These are phyloP conservation scores for Drosophila tripunctata DNA, from an alignment of 2,888 invertebrate genomes.

Conservation along the genomic window DNA sequence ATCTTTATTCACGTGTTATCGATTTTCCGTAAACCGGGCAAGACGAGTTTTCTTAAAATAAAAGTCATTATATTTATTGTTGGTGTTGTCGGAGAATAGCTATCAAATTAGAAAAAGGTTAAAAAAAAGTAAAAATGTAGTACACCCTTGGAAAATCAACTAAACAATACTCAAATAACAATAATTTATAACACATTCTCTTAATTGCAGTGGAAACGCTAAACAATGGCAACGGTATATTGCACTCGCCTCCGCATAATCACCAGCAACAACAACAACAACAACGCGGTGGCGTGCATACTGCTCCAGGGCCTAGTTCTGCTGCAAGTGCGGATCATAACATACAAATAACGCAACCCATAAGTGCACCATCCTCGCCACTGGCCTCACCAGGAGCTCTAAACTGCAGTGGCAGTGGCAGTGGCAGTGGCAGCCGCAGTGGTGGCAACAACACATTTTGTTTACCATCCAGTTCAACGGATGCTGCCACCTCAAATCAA, in stretches of 20 bases:
- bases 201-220: constrained; percentile 85
- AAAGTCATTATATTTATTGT: too few species aligned
- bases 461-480: constrained; percentile 76
- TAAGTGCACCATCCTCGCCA: constrained; percentile 93
- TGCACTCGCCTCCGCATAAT: constrained; percentile 90
- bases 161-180: too few species aligned
- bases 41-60: not conserved
- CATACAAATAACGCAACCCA: constrained; percentile 90
- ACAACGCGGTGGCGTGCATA: constrained; percentile 43
- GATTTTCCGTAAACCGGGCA: constrained; percentile 62
- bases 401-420: constrained; percentile 55
- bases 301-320: constrained; percentile 47
- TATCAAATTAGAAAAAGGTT: too few species aligned
- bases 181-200: too few species aligned
- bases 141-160: too few species aligned
- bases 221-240: constrained; percentile 90
- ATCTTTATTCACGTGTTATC: constrained; percentile 34
- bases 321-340: constrained; percentile 77
- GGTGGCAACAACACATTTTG: constrained; percentile 81
- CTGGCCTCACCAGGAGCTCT: constrained; percentile 87
- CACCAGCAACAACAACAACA: constrained; percentile 84
- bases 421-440: constrained; percentile 67
- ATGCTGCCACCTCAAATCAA: constrained; percentile 46
- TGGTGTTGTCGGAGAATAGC: too few species aligned
- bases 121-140: too few species aligned